These are phyloP conservation scores for Phytoseiulus persimilis DNA, from an alignment of 2,888 invertebrate genomes.

Conservation along the genomic window DNA sequence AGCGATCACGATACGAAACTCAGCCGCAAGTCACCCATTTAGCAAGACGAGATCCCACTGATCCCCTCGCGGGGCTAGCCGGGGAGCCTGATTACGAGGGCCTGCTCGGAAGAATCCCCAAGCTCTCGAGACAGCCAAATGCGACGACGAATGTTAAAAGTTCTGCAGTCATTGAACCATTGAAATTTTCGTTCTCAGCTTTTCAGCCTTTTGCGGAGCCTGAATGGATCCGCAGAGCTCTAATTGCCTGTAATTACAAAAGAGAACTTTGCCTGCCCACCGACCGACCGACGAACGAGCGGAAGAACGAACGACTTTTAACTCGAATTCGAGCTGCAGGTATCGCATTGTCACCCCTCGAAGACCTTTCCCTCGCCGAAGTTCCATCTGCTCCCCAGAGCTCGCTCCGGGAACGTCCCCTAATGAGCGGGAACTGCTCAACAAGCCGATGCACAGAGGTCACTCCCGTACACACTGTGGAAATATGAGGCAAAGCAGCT, in stretches of 20 bases:
- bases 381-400: too few relatives aligned
- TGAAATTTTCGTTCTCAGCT: neutral
- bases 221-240: neutral
- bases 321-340: neutral
- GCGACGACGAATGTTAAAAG: neutral
- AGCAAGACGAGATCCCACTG: too few relatives aligned
- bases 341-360: neutral
- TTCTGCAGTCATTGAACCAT: neutral
- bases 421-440: too few relatives aligned
- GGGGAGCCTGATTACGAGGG: neutral
- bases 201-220: neutral
- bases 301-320: neutral
- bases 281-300: neutral
- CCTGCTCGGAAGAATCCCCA: neutral
- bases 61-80: neutral
- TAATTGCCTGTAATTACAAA: neutral
- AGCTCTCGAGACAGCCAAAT: neutral
- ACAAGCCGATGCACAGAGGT: neutral
- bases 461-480: neutral
- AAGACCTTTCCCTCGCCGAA: too few relatives aligned
- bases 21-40: too few relatives aligned
- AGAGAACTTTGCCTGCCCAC: neutral
- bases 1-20: too few relatives aligned
- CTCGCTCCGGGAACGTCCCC: too few relatives aligned
- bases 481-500: neutral